A percentile compares a stretch with the other conserved stretches of the same genome.
These are phyloP conservation scores for Ophiothrix spiculata DNA, from an alignment of 35 echinoderm and acorn worm species.

Conservation along the genomic window DNA sequence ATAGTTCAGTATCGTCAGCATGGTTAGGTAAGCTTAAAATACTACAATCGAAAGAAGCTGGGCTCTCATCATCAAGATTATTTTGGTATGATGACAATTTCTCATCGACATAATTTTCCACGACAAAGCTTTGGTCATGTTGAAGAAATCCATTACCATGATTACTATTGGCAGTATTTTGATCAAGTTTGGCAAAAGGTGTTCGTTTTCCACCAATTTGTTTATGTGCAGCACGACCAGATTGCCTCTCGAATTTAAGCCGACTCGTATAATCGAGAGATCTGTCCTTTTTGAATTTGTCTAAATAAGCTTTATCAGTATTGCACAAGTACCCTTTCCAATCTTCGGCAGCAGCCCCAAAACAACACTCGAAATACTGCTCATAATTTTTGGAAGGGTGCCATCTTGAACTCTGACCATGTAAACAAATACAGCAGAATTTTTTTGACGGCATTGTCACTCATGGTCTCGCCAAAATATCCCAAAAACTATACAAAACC, in stretches of 20 bases:
- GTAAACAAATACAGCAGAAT: neutral
- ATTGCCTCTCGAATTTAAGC: neutral
- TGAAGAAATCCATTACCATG: too few relatives aligned
- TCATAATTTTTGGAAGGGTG: neutral
- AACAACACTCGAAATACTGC: neutral
- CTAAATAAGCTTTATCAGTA: neutral
- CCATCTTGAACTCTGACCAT: neutral
- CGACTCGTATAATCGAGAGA: neutral
- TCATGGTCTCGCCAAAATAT: neutral
- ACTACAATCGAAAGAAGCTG: too few relatives aligned
- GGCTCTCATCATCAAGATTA: too few relatives aligned
- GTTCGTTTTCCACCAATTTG: neutral
- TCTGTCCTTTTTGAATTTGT: neutral
- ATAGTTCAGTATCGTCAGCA: too few relatives aligned
- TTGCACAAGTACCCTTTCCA: neutral
- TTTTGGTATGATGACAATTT: too few relatives aligned
- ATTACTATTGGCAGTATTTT: neutral
- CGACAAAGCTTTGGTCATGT: too few relatives aligned
- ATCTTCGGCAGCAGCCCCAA: neutral
- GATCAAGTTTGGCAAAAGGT: neutral
- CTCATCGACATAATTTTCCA: too few relatives aligned
- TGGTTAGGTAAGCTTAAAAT: too few relatives aligned
- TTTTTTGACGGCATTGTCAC: neutral
- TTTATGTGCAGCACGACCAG: neutral
- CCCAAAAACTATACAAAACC: neutral